These are phyloP conservation scores for Callyntrura sp. DNA, from an alignment of 2,888 invertebrate genomes.

Conservation along the genomic window DNA sequence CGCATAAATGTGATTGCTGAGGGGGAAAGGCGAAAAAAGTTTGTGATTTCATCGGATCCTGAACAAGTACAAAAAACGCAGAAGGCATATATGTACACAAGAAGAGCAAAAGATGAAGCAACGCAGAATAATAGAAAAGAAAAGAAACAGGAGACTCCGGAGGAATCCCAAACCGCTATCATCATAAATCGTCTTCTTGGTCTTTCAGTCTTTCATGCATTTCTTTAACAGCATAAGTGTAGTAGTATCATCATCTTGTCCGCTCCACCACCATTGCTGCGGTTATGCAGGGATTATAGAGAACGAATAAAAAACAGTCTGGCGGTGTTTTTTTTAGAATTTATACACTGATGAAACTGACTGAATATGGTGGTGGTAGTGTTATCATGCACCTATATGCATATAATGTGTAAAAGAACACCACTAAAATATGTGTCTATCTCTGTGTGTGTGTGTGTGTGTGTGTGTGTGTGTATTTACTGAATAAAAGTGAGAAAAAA, in stretches of 20 bases:
- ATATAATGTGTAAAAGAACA: neutral
- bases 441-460: too few species aligned
- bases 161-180: slow-evolving; percentile 74
- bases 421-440: slow-evolving; percentile 59
- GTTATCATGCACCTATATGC: neutral
- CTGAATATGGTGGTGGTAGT: neutral
- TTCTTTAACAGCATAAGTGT: slow-evolving; percentile 30
- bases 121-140: slow-evolving; percentile 47
- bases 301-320: slow-evolving; percentile 49
- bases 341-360: slow-evolving; percentile 29
- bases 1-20: slow-evolving; percentile 67
- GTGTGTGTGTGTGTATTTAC: slow-evolving; percentile 51
- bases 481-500: slow-evolving; percentile 47
- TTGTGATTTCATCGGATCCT: slow-evolving; percentile 66
- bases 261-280: slow-evolving; percentile 50
- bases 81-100: slow-evolving; percentile 49
- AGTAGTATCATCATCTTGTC: slow-evolving; percentile 17
- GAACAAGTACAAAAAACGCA: slow-evolving; percentile 15
- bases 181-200: slow-evolving; percentile 74
- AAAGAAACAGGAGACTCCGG: slow-evolving; percentile 66
- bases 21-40: slow-evolving; percentile 52
- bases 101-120: slow-evolving; percentile 50
- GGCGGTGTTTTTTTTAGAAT: neutral
- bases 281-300: slow-evolving; percentile 60
- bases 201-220: slow-evolving; percentile 69